Conservation (phyloP, 2,113 vertebrate genomes). For the Strix aluco region DNA sequence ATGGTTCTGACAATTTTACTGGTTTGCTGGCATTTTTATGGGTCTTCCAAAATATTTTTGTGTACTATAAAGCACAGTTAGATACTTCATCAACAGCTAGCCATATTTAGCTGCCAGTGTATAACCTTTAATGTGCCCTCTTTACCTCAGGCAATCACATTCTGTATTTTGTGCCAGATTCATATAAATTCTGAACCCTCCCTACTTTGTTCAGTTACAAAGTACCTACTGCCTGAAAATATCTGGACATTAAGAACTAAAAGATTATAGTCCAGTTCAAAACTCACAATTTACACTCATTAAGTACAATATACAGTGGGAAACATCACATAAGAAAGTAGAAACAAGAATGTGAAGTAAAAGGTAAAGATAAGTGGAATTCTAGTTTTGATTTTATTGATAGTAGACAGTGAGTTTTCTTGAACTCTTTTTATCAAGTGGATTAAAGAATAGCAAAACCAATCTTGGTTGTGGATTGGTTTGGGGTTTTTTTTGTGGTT, state of each 20-base stretch:
- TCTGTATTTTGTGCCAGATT: background rate
- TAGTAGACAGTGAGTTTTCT: background rate
- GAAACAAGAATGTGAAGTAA: background rate
- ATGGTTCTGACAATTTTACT: background rate
- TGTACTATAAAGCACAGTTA: background rate
- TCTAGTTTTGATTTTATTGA: conserved; percentile 4
- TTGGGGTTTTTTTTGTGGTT: background rate
- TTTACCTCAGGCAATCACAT: background rate
- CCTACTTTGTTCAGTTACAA: background rate
- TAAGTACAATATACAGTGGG: background rate
- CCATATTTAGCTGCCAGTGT: background rate
- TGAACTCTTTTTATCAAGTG: background rate
- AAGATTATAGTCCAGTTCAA: background rate
- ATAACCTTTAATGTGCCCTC: background rate
- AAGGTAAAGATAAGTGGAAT: background rate
- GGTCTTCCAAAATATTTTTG: background rate
- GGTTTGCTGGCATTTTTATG: background rate
- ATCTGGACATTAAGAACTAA: background rate
- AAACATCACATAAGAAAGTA: background rate
- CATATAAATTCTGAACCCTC: background rate
- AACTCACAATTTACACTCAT: background rate
- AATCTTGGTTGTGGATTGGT: background rate
- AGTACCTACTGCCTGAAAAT: background rate
- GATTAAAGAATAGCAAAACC: background rate
- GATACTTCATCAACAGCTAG: background rate